A percentile compares a stretch with the other conserved stretches of the same genome.
These are phyloP conservation scores for Torymus aiolomorphi DNA, from an alignment of 2,888 invertebrate genomes.

Conservation along the genomic window DNA sequence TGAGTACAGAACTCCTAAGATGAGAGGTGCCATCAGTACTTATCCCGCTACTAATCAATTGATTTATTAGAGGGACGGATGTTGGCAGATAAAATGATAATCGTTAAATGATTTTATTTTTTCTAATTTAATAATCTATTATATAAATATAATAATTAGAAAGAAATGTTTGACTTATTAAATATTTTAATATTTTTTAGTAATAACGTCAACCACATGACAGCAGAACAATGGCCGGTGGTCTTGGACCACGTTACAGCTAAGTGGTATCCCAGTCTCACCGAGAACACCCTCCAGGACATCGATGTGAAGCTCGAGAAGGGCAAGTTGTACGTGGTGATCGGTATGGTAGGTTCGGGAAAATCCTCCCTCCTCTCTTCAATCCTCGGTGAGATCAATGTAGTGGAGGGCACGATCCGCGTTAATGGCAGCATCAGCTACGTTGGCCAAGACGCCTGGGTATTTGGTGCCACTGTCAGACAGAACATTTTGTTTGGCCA, in stretches of 20 bases:
- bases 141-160: too few relatives aligned
- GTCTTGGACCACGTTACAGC: constrained; percentile 70
- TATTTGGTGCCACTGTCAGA: constrained; percentile 86
- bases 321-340: constrained; percentile 82
- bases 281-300: constrained; percentile 77
- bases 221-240: constrained; percentile 38
- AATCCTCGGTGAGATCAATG: constrained; percentile 84
- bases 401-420: constrained; percentile 79
- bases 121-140: too few relatives aligned
- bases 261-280: constrained; percentile 78
- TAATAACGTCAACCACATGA: too few relatives aligned
- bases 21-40: too few relatives aligned
- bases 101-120: too few relatives aligned
- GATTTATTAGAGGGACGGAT: too few relatives aligned
- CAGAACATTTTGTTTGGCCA: constrained; percentile 92
- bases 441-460: constrained; percentile 91
- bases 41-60: too few relatives aligned
- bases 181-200: too few relatives aligned
- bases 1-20: not conserved
- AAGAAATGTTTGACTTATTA: too few relatives aligned
- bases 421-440: constrained; percentile 84
- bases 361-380: constrained; percentile 84
- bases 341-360: constrained; percentile 87
- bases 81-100: too few relatives aligned
- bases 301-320: constrained; percentile 78